Evolutionary conservation across 1,140 invertebrate species (phyloP), one percentile per base, ranked within the genome.

Genomic region (Conopomorpha cramerella): DNA sequence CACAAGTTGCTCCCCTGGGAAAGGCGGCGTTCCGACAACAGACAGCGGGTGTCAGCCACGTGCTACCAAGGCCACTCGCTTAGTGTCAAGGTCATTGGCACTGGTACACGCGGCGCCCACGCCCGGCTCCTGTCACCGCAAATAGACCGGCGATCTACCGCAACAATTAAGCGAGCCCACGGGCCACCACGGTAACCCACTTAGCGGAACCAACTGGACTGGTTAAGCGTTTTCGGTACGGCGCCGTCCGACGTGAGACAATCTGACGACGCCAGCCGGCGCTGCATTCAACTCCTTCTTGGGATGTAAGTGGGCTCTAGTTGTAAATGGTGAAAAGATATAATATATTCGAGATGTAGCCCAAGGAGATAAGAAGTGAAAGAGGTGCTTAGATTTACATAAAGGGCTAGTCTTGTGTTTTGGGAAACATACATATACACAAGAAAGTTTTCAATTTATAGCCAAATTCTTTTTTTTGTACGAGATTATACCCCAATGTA

Each of bases 61-160:
- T 74, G 70, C 70, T 74, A 72, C 65, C 70, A 72, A 74, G 70
- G 70, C 67, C 70, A 72, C 62, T 76, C 71, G 71, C 65, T 72
- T 70, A 76, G 67, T 76, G 71, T 72, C 71, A 76, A 76, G 71
- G 71, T 72, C 70, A 74, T 70, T 72, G 70, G 67, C 70, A 74
- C 67, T 67, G 65, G 65, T 70, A 61, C 66, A 74, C 70, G 65
- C 67, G 58, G 66, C 66, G 63, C 68, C 66, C 70, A 74, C 70
- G 67, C 70, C 60, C 62, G n/a, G n/a, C 64, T 67, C 60, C 59
- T 71, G 70, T 68, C 70, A 70, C 66, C 67, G 67, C 67, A 67
- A 74, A 74, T 74, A 74, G 66, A 68, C 53, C 67, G 45, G 58
- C 65, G 62, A 60, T 66, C 66, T 57, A 47, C 59, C 60, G 55